A percentile compares a stretch with the other conserved stretches of the same genome.
phyloP scores from a whole-genome alignment of 2,888 invertebrate genomes.

The Synanthedon andrenaeformis region DNA sequence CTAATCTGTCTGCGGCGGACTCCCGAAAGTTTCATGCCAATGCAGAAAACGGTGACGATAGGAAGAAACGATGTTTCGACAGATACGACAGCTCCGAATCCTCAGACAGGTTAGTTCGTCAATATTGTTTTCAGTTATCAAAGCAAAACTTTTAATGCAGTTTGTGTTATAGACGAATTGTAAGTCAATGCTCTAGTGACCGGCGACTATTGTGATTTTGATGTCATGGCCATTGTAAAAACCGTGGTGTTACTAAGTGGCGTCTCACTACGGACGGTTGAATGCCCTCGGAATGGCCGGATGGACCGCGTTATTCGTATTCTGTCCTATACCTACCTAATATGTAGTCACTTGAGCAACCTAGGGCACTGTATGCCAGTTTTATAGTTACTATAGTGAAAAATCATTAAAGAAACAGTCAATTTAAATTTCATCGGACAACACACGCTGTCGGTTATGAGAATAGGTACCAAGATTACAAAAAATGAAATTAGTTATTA shows the following conservation, averaged over 20 bases:
- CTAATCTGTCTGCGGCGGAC: conserved; percentile 36
- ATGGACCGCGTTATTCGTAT: conserved; percentile 4
- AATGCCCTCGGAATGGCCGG: conserved; percentile 50
- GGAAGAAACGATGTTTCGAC: conserved; percentile 89
- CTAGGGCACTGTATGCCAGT: too few species aligned
- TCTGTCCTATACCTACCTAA: neutral
- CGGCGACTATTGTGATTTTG: conserved; percentile 55
- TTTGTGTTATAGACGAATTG: conserved; percentile 33
- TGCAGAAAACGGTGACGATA: conserved; percentile 65
- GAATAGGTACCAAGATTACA: too few species aligned
- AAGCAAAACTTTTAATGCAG: conserved; percentile 9
- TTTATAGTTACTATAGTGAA: too few species aligned
- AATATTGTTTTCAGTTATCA: conserved; percentile 23
- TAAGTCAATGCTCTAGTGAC: conserved; percentile 68
- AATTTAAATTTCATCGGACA: too few species aligned
- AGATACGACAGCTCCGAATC: conserved; percentile 94
- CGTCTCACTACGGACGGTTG: conserved; percentile 29
- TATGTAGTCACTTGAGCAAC: too few species aligned
- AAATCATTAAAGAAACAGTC: too few species aligned
- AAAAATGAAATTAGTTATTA: too few species aligned
- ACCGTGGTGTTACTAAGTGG: conserved; percentile 26
- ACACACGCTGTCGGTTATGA: too few species aligned
- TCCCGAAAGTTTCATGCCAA: conserved; percentile 48
- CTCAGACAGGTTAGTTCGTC: conserved; percentile 89
- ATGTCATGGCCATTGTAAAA: conserved; percentile 64